These are phyloP conservation scores for Pteria penguin DNA, from an alignment of 2,888 invertebrate genomes.

Conservation along the genomic window DNA sequence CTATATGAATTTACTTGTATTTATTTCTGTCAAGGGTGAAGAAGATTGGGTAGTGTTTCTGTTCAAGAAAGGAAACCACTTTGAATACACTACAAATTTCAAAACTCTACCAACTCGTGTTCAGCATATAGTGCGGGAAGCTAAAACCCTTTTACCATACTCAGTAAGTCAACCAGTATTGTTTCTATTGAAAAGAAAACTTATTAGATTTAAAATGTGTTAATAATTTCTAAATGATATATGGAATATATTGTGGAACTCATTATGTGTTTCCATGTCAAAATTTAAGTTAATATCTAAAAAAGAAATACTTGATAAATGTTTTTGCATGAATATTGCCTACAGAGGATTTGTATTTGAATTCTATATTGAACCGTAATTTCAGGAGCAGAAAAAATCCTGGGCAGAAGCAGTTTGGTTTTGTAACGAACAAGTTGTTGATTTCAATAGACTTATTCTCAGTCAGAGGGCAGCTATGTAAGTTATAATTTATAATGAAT, in stretches of 20 bases:
- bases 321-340: too few relatives aligned
- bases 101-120: constrained; percentile 64
- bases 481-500: too few relatives aligned
- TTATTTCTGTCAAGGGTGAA: constrained; percentile 61
- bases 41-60: constrained; percentile 70
- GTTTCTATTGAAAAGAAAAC: too few relatives aligned
- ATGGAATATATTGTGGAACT: too few relatives aligned
- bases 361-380: constrained; percentile 2
- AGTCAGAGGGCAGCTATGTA: constrained; percentile 76
- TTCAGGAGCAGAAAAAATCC: constrained; percentile 72
- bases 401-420: constrained; percentile 76
- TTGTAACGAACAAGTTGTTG: constrained; percentile 65
- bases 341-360: too few relatives aligned
- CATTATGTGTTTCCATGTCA: too few relatives aligned
- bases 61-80: constrained; percentile 60
- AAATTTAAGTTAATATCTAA: too few relatives aligned
- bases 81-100: constrained; percentile 43
- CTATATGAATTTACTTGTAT: too few relatives aligned
- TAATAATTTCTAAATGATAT: too few relatives aligned
- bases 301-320: too few relatives aligned
- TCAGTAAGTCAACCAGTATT: constrained; percentile 55
- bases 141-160: constrained; percentile 62
- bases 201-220: too few relatives aligned
- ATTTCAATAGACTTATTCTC: constrained; percentile 68
- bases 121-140: constrained; percentile 68